A percentile compares a stretch with the other conserved stretches of the same genome.
phyloP scores from a whole-genome alignment of 2,113 vertebrate species.

The Mastomys coucha region DNA sequence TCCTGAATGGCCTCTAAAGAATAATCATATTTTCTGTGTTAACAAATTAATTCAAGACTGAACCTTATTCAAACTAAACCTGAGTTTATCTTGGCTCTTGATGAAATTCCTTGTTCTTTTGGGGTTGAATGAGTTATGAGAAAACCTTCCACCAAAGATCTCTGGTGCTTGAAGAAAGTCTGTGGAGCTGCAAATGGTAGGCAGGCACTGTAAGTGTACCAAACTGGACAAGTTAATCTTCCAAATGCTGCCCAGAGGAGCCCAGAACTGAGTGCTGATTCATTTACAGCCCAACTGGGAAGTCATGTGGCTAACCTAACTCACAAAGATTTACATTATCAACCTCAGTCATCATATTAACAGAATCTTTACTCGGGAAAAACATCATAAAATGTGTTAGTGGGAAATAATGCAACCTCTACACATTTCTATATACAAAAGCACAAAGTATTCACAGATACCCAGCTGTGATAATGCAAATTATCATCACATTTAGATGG shows the following conservation, averaged over 20 bases:
- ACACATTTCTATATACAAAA: background rate
- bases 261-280: conserved; percentile 67
- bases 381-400: conserved; percentile 32
- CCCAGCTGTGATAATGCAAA: background rate
- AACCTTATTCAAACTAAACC: background rate
- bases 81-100: conserved; percentile 64
- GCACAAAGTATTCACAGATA: background rate
- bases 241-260: conserved; percentile 58
- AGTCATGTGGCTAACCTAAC: conserved; percentile 23
- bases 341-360: conserved; percentile 31
- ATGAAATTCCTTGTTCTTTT: conserved; percentile 59
- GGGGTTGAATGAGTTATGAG: conserved; percentile 45
- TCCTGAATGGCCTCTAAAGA: conserved; percentile 67
- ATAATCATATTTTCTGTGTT: conserved; percentile 53
- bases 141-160: conserved; percentile 58
- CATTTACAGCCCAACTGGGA: conserved; percentile 59
- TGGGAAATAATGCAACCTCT: conserved; percentile 43
- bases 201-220: conserved; percentile 26
- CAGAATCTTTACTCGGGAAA: conserved; percentile 46
- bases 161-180: conserved; percentile 26
- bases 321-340: conserved; percentile 53
- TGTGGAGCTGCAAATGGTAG: conserved; percentile 57
- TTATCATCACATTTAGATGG: background rate
- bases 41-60: conserved; percentile 65
- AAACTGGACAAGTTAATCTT: conserved; percentile 63